These are phyloP conservation scores for Xyrauchen texanus DNA, from an alignment of 2,113 vertebrate species.

Conservation along the genomic window DNA sequence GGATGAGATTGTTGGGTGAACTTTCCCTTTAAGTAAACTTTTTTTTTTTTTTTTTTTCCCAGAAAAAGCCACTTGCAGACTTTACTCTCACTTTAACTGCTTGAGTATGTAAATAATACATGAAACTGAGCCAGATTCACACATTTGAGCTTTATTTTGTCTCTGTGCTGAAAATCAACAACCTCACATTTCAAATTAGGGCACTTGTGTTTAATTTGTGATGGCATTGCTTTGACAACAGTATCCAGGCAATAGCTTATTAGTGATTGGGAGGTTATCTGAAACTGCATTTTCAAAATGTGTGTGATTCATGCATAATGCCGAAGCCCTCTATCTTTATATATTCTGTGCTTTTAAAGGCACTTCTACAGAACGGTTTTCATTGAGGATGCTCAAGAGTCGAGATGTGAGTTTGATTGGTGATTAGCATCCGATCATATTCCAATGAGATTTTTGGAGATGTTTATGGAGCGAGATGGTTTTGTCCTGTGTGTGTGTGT, in stretches of 20 bases:
- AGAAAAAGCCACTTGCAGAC: too few species aligned
- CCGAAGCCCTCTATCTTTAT: background rate
- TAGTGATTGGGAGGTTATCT: constrained; percentile 39
- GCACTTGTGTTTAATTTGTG: constrained; percentile 15
- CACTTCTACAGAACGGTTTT: background rate
- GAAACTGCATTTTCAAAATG: too few species aligned
- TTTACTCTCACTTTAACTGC: background rate
- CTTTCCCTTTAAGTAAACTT: too few species aligned
- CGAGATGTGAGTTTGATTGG: background rate
- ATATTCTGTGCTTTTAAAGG: background rate
- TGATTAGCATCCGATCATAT: background rate
- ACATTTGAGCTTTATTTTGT: background rate
- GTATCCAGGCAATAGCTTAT: constrained; percentile 51
- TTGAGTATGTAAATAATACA: background rate
- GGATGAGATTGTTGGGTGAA: too few species aligned
- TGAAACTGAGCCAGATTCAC: background rate
- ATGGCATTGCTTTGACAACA: constrained; percentile 24
- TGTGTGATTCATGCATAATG: constrained; percentile 31
- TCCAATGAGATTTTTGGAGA: background rate
- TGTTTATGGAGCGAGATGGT: background rate
- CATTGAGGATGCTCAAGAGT: background rate
- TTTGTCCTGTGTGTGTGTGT: background rate
- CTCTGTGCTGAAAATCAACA: background rate
- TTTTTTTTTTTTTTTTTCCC: too few species aligned
- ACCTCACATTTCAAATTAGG: constrained; percentile 22